These are phyloP conservation scores for Siphonodentalium dalli DNA, from an alignment of 2,888 invertebrate genomes.

Conservation along the genomic window DNA sequence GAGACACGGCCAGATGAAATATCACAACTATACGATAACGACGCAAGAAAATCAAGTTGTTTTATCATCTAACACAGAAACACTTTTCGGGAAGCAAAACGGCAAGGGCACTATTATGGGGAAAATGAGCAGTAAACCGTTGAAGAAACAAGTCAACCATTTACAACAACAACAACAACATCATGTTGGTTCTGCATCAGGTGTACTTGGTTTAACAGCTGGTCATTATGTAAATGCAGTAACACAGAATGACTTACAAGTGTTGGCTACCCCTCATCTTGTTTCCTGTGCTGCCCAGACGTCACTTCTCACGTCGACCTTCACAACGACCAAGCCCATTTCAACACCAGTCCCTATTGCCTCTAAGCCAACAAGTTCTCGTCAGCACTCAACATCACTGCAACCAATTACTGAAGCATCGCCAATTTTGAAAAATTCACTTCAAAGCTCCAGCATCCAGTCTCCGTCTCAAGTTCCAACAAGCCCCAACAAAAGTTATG, in stretches of 20 bases:
- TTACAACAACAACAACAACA: conserved; percentile 15
- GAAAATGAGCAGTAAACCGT: conserved; percentile 47
- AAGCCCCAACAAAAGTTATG: too few species aligned
- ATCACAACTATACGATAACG: conserved; percentile 62
- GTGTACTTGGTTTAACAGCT: neutral
- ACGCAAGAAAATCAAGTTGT: conserved; percentile 53
- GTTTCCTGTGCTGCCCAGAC: conserved; percentile 27
- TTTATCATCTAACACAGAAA: conserved; percentile 57
- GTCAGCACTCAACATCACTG: conserved; percentile 34
- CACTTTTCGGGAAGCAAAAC: conserved; percentile 46
- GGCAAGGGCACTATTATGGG: conserved; percentile 50
- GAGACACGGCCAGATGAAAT: conserved; percentile 44
- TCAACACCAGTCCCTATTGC: conserved; percentile 56
- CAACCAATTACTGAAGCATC: too few species aligned
- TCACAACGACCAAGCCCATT: conserved; percentile 53
- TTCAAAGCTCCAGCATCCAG: too few species aligned
- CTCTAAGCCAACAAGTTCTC: conserved; percentile 42
- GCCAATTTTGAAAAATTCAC: too few species aligned
- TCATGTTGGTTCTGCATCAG: conserved; percentile 2
- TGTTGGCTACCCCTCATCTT: conserved; percentile 34
- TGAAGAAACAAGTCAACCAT: conserved; percentile 23
- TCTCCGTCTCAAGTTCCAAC: too few species aligned
- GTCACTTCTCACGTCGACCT: conserved; percentile 42
- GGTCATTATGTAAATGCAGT: conserved; percentile 26
- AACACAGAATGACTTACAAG: conserved; percentile 34